Percentiles rank a stretch among this genome's conserved stretches.
Evolutionary conservation across 2,113 vertebrate genomes (phyloP).

Genomic region (Phyllopteryx taeniolatus): DNA sequence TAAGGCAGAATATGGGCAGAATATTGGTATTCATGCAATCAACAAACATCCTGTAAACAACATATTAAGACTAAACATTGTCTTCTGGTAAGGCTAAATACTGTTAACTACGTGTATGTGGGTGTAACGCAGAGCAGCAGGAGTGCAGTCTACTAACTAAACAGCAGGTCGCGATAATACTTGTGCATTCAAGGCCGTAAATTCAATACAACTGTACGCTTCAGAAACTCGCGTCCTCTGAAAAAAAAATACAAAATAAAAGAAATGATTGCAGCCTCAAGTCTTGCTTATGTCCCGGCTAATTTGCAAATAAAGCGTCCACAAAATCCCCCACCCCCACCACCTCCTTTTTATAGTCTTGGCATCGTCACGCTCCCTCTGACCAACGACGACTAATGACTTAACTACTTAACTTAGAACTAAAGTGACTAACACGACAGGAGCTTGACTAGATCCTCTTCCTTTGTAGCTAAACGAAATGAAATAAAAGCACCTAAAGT

Average conservation of each 20-base stretch:
- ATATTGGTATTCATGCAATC: conserved; percentile 72
- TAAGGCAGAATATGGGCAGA: conserved; percentile 75
- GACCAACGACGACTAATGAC: conserved; percentile 10
- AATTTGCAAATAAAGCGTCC: conserved; percentile 44
- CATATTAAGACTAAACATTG: conserved; percentile 73
- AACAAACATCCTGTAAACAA: conserved; percentile 75
- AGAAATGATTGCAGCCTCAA: conserved; percentile 20
- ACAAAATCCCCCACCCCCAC: not conserved
- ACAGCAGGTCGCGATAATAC: conserved; percentile 37
- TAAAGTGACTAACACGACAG: not conserved
- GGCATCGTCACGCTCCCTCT: conserved; percentile 45
- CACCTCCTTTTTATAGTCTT: conserved; percentile 20
- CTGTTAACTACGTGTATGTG: conserved; percentile 39
- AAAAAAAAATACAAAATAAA: not conserved
- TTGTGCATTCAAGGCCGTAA: conserved; percentile 50
- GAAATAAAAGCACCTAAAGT: conserved; percentile 54
- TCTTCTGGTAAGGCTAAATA: conserved; percentile 76
- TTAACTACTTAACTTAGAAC: not conserved
- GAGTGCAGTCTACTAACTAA: conserved; percentile 35
- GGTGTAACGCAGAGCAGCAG: conserved; percentile 25
- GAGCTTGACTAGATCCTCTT: not conserved
- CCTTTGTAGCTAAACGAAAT: conserved; percentile 29
- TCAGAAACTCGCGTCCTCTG: conserved; percentile 33
- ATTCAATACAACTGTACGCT: conserved; percentile 45
- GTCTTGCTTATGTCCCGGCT: conserved; percentile 38